Evolutionary conservation across 2,797 vertebrate species (phyloP).

Genomic region (Acanthurus tractus): DNA sequence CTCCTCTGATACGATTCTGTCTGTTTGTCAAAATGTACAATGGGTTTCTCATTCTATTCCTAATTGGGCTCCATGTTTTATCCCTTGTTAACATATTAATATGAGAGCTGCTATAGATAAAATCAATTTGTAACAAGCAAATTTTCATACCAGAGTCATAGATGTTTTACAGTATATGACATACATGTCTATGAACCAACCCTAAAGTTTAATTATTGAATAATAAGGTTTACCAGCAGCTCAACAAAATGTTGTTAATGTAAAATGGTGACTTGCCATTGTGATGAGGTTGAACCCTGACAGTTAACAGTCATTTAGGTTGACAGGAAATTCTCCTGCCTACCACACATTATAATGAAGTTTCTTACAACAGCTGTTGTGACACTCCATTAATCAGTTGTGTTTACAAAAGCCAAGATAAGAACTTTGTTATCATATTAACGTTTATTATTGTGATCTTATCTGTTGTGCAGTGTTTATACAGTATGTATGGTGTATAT

Average conservation of each 20-base stretch:
- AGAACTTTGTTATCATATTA: slow-evolving; percentile 17
- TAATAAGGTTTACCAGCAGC: background rate
- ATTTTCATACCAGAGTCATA: background rate
- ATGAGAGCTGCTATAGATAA: background rate
- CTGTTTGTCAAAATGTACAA: background rate
- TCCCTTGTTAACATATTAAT: background rate
- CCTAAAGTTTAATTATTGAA: background rate
- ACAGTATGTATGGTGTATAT: background rate
- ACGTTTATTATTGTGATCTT: background rate
- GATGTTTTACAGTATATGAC: background rate
- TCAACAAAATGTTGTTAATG: background rate
- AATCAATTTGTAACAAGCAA: too few relatives aligned
- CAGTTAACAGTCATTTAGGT: slow-evolving; percentile 8
- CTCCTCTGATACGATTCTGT: background rate
- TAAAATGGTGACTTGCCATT: background rate
- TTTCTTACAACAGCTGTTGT: slow-evolving; percentile 31
- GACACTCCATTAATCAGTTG: slow-evolving; percentile 15
- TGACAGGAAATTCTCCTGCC: slow-evolving; percentile 20
- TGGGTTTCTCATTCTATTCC: background rate
- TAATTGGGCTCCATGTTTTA: too few relatives aligned
- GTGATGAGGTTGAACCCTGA: background rate
- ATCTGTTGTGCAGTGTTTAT: background rate
- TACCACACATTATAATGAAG: slow-evolving; percentile 25
- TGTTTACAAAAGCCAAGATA: slow-evolving; percentile 11
- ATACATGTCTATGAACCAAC: background rate